Evolutionary conservation across 2,113 vertebrate species (phyloP), one percentile per base, ranked within the genome.

Genomic region (Riparia riparia): DNA sequence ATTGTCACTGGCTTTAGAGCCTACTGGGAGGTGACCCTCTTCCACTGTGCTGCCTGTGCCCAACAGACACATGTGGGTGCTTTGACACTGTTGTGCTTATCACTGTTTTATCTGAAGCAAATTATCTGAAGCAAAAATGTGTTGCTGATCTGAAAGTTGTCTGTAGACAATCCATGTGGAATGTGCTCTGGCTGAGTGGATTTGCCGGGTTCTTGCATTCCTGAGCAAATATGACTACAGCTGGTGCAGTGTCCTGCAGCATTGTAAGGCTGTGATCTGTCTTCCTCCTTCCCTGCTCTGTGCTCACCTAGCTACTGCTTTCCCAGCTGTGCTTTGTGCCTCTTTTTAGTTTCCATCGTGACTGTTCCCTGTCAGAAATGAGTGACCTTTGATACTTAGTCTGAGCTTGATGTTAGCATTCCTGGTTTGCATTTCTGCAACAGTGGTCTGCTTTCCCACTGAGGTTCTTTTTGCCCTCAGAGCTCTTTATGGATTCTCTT

Each of bases 31-130:
- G 45, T 74, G 37, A 14, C 17, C 8, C 4, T 10, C 10, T 66
- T 31, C 14, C 4, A 3, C 61, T 15, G 41, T 32, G 17, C 25
- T 68, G 29, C 25, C 37, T 39, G 50, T 63, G 19, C 60, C 50
- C 0, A 1, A 12, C 26, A 81, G 54, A 16, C 24, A 11, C 0
- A 0, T 8, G 9, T 42, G 22, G n/a, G 31, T 81, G 47, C 60
- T 65, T 51, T 39, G 45, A 32, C 34, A 32, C 58, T 61, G 21
- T 57, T 61, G 64, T 24, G 45, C 60, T 73, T 20, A 13, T 72
- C 4, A 2, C 16, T 39, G 24, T 7, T 87, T 21, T 34, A 7
- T 44, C 31, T 78, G 15, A 5, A 44, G 2, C 18, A 28, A 20
- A 47, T 21, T 34, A 7, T 44, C 31, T 78, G 15, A 5, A 44